These are phyloP conservation scores for Creontiades dilutus DNA, from an alignment of 2,888 invertebrate genomes.

Conservation along the genomic window DNA sequence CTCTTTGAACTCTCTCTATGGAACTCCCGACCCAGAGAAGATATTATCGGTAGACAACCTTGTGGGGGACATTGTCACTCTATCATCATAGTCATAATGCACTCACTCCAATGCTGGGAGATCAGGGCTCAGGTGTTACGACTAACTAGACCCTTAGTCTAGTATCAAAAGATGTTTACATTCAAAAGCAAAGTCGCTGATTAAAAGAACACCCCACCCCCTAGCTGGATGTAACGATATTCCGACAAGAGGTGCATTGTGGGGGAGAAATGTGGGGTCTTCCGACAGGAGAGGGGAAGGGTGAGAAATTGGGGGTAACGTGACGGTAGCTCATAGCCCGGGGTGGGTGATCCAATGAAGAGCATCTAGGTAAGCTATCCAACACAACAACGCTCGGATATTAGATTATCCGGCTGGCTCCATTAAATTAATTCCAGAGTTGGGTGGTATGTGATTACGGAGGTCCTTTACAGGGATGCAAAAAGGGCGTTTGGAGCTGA, in stretches of 20 bases:
- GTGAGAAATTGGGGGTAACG: conserved; percentile 29
- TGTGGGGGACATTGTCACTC: no score
- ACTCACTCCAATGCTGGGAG: no score
- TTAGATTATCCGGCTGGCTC: conserved; percentile 56
- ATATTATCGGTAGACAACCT: no score
- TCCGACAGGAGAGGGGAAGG: conserved; percentile 11
- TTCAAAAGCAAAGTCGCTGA: not conserved
- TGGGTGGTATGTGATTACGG: conserved; percentile 54
- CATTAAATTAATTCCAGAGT: conserved; percentile 53
- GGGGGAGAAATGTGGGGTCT: no score
- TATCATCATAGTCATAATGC: no score
- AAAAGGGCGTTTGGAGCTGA: conserved; percentile 15
- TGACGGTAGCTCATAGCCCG: conserved; percentile 8
- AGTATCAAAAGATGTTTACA: not conserved
- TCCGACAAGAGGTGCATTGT: no score
- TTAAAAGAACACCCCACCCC: not conserved
- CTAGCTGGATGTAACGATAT: not conserved
- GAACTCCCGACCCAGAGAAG: no score
- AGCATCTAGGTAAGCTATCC: conserved; percentile 26
- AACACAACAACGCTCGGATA: conserved; percentile 44
- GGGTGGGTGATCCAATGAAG: not conserved
- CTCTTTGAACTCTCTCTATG: no score
- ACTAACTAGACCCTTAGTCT: no score
- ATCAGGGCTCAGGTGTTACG: no score
- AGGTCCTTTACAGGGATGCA: not conserved